Percentiles rank a stretch among this genome's conserved stretches.
phyloP scores from a whole-genome alignment of 2,113 vertebrate genomes.

The Gopherus flavomarginatus region DNA sequence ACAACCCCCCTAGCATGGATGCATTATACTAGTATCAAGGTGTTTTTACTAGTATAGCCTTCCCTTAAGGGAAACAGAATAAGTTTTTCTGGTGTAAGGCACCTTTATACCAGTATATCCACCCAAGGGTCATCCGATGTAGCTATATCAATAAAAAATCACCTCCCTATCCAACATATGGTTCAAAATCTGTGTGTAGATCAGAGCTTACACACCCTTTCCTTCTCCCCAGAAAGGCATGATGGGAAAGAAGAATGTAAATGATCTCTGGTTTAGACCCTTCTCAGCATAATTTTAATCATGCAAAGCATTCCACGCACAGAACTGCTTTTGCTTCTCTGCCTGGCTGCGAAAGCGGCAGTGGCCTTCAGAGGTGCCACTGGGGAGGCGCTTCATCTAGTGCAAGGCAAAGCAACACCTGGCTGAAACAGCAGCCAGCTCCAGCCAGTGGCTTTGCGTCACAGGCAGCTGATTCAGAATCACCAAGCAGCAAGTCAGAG shows the following conservation, averaged over 20 bases:
- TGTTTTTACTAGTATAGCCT: no score
- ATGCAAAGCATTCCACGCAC: accelerated
- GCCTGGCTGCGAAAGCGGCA: not conserved
- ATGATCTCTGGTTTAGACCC: not conserved
- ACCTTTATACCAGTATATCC: not conserved
- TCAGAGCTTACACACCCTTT: not conserved
- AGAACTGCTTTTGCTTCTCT: not conserved
- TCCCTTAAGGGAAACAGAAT: not conserved
- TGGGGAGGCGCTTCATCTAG: not conserved
- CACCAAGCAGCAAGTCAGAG: not conserved
- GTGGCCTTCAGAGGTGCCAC: not conserved
- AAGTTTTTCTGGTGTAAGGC: not conserved
- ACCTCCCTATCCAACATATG: not conserved
- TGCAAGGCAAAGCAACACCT: not conserved
- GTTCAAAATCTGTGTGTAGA: not conserved
- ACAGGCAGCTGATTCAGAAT: not conserved
- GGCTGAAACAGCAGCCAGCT: not conserved
- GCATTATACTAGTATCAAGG: not conserved
- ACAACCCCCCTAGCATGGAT: not conserved
- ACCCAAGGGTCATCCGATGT: no score
- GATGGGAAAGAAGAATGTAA: not conserved
- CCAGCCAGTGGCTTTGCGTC: not conserved
- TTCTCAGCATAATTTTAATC: not conserved
- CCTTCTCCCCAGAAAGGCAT: not conserved
- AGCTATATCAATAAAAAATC: not conserved